Evolutionary conservation across 2,113 vertebrate species (phyloP).

Genomic region (Pipra filicauda): DNA sequence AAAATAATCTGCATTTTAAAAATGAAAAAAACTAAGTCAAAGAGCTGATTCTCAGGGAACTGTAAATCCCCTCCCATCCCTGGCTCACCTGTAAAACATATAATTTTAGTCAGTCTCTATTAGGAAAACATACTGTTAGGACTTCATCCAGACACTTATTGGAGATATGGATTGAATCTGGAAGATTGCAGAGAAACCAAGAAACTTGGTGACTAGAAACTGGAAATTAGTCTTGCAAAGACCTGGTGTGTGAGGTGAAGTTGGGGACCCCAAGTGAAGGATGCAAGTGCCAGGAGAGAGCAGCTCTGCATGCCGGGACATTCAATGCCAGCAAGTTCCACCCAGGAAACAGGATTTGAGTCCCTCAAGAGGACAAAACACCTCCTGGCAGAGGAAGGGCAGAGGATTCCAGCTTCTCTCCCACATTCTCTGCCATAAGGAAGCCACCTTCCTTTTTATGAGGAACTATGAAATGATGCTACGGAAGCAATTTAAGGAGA

Average conservation of each 20-base stretch:
- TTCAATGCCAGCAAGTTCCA: not conserved
- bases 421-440: accelerated
- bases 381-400: not conserved
- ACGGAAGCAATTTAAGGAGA: not conserved
- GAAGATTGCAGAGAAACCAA: not conserved
- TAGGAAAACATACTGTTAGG: not conserved
- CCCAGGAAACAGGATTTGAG: not conserved
- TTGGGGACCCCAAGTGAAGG: not conserved
- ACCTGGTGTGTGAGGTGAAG: not conserved
- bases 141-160: not conserved
- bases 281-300: not conserved
- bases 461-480: not conserved
- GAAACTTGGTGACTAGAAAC: not conserved
- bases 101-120: not conserved
- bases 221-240: not conserved
- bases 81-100: not conserved
- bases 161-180: not conserved
- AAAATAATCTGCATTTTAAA: not conserved
- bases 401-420: not conserved
- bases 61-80: not conserved
- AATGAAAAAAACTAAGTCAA: not conserved
- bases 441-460: not conserved
- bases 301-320: not conserved
- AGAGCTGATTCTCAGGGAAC: not conserved
- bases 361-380: not conserved